A percentile compares a stretch with the other conserved stretches of the same genome.
Conservation (phyloP, 2,797 vertebrate genomes). For the Tachyglossus aculeatus region DNA sequence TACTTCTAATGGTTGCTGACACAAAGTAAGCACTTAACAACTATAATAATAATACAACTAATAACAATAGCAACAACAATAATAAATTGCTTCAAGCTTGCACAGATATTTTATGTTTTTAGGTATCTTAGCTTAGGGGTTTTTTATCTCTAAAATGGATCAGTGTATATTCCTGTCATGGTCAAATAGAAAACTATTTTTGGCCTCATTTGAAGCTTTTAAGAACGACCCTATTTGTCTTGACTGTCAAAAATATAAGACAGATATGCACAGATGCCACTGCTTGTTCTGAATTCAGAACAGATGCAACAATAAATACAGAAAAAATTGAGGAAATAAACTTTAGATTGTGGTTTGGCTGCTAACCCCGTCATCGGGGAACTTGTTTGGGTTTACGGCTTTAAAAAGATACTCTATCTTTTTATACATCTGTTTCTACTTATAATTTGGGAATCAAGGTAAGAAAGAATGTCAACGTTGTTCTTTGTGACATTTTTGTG, state of each 20-base stretch:
- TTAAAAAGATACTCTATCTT: background rate
- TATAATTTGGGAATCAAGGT: constrained; percentile 35
- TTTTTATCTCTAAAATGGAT: constrained; percentile 2
- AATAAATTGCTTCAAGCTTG: background rate
- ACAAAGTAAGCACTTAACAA: no score
- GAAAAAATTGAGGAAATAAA: constrained; percentile 16
- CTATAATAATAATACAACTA: no score
- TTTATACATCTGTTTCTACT: background rate
- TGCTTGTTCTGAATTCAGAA: constrained; percentile 19
- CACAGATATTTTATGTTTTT: background rate
- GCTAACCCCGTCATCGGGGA: background rate
- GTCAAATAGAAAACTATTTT: constrained; percentile 38
- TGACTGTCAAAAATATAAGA: constrained; percentile 42
- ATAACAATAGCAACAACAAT: no score
- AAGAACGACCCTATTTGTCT: constrained; percentile 17
- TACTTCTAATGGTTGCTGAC: no score
- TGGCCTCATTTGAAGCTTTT: constrained; percentile 11
- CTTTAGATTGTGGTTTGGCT: constrained; percentile 16
- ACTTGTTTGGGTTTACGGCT: background rate
- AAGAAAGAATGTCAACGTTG: constrained; percentile 41
- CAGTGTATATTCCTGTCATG: background rate
- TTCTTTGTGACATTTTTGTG: constrained; percentile 49
- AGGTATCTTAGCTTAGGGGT: background rate
- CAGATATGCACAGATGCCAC: constrained; percentile 36
- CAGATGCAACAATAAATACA: constrained; percentile 30